Conservation (phyloP, 2,113 vertebrate genomes). For the Heliornis fulica region DNA sequence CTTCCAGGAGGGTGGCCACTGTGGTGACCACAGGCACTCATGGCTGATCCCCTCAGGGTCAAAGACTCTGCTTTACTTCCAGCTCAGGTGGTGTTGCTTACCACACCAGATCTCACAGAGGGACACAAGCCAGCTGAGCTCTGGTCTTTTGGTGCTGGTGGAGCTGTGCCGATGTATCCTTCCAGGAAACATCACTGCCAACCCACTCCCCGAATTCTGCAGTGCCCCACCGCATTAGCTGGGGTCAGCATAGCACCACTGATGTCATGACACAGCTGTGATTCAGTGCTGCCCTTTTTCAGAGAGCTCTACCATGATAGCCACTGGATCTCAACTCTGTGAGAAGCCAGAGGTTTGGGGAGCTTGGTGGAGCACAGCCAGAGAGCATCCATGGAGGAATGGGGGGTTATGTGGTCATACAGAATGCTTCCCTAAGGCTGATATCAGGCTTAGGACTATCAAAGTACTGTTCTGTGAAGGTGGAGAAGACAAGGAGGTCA, state of each 20-base stretch:
- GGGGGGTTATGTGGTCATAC: not conserved
- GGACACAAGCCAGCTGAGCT: not conserved
- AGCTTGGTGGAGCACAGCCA: not conserved
- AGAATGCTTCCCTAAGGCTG: not conserved
- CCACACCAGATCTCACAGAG: not conserved
- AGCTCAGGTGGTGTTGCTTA: not conserved
- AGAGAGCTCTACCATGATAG: not conserved
- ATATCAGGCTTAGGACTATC: not conserved
- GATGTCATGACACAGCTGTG: fast-evolving
- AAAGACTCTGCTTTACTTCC: not conserved
- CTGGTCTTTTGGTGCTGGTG: not conserved
- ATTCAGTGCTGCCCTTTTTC: not conserved
- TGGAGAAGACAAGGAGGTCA: not conserved
- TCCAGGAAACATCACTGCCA: not conserved
- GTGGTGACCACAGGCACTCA: not conserved
- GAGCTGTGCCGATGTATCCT: not conserved
- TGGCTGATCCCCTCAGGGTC: not conserved
- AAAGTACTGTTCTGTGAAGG: not conserved
- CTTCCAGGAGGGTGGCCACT: not conserved
- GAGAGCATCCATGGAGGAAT: not conserved
- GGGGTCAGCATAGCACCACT: not conserved
- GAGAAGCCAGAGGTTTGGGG: not conserved
- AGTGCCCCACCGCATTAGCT: not conserved
- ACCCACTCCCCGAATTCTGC: not conserved
- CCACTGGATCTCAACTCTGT: not conserved